These are phyloP conservation scores for Sceliomorpha sp. DNA, from an alignment of 2,888 invertebrate species.

Conservation along the genomic window DNA sequence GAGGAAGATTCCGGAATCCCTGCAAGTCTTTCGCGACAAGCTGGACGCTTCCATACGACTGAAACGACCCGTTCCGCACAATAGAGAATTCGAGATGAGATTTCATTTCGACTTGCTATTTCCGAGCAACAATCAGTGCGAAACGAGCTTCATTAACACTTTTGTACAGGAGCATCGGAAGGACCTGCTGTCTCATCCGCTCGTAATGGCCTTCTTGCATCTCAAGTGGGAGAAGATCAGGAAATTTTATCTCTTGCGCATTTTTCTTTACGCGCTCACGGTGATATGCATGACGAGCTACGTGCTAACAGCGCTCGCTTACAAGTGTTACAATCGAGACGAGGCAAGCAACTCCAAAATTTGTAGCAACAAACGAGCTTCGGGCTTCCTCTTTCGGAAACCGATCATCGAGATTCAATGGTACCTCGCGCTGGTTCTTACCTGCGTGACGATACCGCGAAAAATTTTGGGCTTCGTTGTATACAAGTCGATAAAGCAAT, in stretches of 20 bases:
- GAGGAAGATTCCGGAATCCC: constrained; percentile 79
- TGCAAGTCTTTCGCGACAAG: constrained; percentile 78
- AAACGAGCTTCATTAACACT: constrained; percentile 80
- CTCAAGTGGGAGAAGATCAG: constrained; percentile 81
- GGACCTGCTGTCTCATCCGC: constrained; percentile 79
- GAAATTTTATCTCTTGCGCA: constrained; percentile 78
- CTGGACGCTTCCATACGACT: constrained; percentile 77
- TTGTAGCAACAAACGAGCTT: constrained; percentile 68
- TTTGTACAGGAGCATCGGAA: constrained; percentile 80
- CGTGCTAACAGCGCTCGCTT: constrained; percentile 73
- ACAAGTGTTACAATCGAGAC: constrained; percentile 73
- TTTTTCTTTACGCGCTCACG: constrained; percentile 74
- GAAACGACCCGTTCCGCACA: constrained; percentile 72
- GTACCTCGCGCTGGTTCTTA: constrained; percentile 72
- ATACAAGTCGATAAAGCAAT: constrained; percentile 74
- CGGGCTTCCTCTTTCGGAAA: constrained; percentile 69
- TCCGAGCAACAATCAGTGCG: constrained; percentile 75
- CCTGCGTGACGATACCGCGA: constrained; percentile 75
- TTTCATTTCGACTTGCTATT: constrained; percentile 77
- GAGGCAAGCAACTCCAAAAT: constrained; percentile 67
- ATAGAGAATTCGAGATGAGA: constrained; percentile 77
- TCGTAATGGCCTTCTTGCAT: constrained; percentile 81
- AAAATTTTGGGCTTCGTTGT: constrained; percentile 77
- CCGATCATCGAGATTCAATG: constrained; percentile 74
- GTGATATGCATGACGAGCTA: constrained; percentile 76